Conservation (phyloP, 2,797 vertebrate genomes). For the Tragelaphus eurycerus region DNA sequence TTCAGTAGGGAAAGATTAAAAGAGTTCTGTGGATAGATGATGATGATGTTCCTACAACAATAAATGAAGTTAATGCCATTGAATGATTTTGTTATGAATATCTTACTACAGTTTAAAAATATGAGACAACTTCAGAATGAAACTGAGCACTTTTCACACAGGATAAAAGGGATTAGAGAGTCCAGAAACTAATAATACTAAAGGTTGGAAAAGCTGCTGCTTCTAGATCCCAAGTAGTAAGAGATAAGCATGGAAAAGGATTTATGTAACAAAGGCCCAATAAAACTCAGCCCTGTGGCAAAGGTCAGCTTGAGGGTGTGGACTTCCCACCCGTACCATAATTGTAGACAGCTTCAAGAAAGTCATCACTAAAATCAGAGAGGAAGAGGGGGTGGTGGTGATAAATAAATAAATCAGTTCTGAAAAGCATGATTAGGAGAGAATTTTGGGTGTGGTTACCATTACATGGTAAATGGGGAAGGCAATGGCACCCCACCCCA, state of each 20-base stretch:
- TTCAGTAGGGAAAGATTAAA: neutral
- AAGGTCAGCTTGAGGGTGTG: neutral
- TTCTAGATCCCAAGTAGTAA: neutral
- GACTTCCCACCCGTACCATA: neutral
- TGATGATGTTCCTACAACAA: neutral
- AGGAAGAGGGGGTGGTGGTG: neutral
- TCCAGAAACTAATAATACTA: neutral
- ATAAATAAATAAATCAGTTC: neutral
- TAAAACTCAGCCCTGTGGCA: neutral
- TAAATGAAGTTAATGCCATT: neutral
- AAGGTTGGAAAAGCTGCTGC: neutral
- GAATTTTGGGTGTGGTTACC: neutral
- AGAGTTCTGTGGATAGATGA: neutral
- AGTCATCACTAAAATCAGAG: neutral
- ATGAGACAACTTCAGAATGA: neutral
- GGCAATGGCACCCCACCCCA: too few species aligned
- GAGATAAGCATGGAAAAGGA: neutral
- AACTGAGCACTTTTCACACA: neutral
- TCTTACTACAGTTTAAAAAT: neutral
- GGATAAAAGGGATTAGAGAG: neutral
- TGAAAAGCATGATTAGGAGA: neutral
- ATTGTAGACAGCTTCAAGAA: neutral
- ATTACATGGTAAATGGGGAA: neutral
- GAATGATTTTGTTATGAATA: neutral
- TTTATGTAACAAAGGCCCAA: neutral